These are phyloP conservation scores for Dioctria rufipes DNA, from an alignment of 2,888 invertebrate species.

Conservation along the genomic window DNA sequence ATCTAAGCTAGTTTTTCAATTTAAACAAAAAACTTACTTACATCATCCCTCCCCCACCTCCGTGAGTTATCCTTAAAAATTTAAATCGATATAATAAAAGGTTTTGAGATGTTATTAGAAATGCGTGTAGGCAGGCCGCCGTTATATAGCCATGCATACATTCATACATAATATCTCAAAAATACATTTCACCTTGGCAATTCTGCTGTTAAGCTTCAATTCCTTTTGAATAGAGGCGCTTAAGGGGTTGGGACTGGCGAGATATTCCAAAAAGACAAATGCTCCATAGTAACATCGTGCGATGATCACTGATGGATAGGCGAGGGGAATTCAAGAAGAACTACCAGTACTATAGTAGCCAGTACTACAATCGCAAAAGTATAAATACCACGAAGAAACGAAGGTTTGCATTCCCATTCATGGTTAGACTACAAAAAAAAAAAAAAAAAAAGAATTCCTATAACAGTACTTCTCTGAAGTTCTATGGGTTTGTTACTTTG, in stretches of 20 bases:
- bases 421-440: conserved; percentile 31
- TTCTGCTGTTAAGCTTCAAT: conserved; percentile 35
- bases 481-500: conserved; percentile 31
- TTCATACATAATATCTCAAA: no score
- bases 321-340: neutral
- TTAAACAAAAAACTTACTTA: no score
- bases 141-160: no score
- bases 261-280: conserved; percentile 36
- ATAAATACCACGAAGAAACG: conserved; percentile 1
- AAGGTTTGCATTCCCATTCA: conserved; percentile 49
- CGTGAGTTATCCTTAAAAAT: no score
- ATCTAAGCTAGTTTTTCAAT: no score
- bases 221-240: conserved; percentile 33
- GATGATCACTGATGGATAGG: neutral
- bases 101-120: no score
- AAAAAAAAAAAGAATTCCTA: conserved; percentile 2
- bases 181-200: conserved; percentile 15
- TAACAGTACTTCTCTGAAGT: conserved; percentile 49
- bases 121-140: no score
- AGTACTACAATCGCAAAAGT: conserved; percentile 12
- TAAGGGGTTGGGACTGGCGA: conserved; percentile 7
- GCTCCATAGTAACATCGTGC: conserved; percentile 28
- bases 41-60: no score
- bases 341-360: neutral
- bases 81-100: no score